Evolutionary conservation across 2,888 invertebrate species (phyloP).

Genomic region (Actias luna): DNA sequence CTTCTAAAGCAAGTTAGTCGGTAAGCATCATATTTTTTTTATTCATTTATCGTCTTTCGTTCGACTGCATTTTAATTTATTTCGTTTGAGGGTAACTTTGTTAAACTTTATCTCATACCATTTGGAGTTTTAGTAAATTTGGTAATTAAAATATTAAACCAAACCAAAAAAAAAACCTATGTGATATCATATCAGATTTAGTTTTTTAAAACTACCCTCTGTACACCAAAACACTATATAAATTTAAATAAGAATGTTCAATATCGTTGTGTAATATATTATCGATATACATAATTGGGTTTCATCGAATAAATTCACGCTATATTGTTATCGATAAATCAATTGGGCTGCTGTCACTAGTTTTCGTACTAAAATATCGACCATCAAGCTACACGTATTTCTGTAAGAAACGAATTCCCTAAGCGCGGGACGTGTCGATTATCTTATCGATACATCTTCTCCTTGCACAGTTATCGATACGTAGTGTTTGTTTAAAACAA

Average conservation of each 20-base stretch:
- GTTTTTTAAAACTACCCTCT: neutral
- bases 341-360: neutral
- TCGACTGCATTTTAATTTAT: neutral
- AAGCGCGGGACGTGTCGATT: neutral
- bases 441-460: neutral
- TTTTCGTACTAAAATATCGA: neutral
- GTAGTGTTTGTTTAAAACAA: no score
- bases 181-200: no score
- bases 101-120: neutral
- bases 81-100: conserved; percentile 2
- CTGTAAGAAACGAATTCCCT: neutral
- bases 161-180: neutral
- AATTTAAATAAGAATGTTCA: neutral
- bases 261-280: neutral
- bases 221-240: neutral
- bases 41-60: conserved; percentile 6
- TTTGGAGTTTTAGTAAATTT: neutral
- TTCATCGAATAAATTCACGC: neutral
- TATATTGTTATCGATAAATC: neutral
- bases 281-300: neutral
- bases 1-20: conserved; percentile 33
- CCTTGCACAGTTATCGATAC: neutral
- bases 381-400: neutral
- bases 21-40: conserved; percentile 26
- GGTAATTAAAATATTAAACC: neutral